These are phyloP conservation scores for Phasianus colchicus DNA, from an alignment of 2,113 vertebrate species.

Conservation along the genomic window DNA sequence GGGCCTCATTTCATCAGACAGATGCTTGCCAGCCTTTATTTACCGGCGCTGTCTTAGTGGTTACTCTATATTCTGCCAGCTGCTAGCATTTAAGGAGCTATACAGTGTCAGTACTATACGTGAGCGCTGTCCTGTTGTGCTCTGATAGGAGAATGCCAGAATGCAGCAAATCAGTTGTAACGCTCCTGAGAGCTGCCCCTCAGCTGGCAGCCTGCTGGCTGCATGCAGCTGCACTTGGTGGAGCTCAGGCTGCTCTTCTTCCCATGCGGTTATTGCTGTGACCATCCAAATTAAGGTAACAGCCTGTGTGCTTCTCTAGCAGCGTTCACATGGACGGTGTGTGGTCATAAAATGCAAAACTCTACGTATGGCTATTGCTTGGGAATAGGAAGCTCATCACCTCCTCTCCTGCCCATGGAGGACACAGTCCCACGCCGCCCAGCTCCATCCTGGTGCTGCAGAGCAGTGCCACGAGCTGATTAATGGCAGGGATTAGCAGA, in stretches of 20 bases:
- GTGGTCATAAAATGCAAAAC: neutral
- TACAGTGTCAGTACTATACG: neutral
- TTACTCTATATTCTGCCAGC: neutral
- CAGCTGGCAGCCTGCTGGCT: neutral
- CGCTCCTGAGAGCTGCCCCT: neutral
- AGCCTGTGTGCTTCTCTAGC: neutral
- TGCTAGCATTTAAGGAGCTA: neutral
- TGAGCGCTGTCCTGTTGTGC: neutral
- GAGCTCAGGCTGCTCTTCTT: neutral
- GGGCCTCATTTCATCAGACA: neutral
- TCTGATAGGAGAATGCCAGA: neutral
- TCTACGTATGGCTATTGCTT: neutral
- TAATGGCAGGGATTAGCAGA: neutral
- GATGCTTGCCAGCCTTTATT: neutral
- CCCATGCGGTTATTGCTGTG: fast-evolving
- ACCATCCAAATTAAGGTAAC: neutral
- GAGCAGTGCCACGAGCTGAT: constrained; percentile 22
- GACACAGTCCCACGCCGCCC: neutral
- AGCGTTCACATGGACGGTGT: neutral
- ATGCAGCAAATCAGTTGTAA: neutral
- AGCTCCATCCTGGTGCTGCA: neutral
- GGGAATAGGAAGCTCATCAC: neutral
- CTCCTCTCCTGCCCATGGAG: neutral
- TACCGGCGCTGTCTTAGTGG: neutral
- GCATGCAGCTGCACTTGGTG: fast-evolving